These are phyloP conservation scores for Paraescarpia echinospica DNA, from an alignment of 1,140 invertebrate species.

Conservation along the genomic window DNA sequence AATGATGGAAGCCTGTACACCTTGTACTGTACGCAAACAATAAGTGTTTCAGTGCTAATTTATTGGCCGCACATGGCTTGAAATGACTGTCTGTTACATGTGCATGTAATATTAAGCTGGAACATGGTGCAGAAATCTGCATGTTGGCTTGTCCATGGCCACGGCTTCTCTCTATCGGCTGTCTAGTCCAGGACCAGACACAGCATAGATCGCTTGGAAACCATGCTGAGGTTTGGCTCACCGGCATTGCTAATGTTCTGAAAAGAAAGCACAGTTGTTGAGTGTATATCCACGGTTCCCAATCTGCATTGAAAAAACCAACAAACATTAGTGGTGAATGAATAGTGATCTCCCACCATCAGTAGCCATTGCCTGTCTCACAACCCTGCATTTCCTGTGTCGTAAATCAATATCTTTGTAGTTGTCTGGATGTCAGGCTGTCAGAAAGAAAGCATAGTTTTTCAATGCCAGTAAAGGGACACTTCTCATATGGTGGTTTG, in stretches of 20 bases:
- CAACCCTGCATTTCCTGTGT: neutral
- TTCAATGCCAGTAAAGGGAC: too few relatives aligned
- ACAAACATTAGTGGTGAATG: neutral
- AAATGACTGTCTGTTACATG: too few relatives aligned
- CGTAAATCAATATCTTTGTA: conserved; percentile 6
- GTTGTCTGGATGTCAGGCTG: neutral
- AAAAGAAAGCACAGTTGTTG: too few relatives aligned
- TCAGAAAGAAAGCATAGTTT: neutral
- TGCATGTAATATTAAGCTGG: too few relatives aligned
- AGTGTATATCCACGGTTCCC: too few relatives aligned
- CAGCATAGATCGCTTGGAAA: neutral
- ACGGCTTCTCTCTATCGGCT: neutral
- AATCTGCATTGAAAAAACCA: neutral
- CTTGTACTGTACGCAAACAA: too few relatives aligned
- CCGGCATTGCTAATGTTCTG: neutral
- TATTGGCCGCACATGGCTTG: too few relatives aligned
- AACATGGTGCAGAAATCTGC: neutral
- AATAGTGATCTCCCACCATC: neutral
- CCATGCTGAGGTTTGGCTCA: neutral
- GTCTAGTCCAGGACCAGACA: neutral
- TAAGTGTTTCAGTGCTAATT: too few relatives aligned
- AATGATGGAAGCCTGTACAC: too few relatives aligned
- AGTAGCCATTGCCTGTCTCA: neutral
- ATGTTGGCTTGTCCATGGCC: neutral
- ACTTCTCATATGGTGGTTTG: neutral